Evolutionary conservation across 2,797 vertebrate species (phyloP).

Genomic region (Anableps anableps): DNA sequence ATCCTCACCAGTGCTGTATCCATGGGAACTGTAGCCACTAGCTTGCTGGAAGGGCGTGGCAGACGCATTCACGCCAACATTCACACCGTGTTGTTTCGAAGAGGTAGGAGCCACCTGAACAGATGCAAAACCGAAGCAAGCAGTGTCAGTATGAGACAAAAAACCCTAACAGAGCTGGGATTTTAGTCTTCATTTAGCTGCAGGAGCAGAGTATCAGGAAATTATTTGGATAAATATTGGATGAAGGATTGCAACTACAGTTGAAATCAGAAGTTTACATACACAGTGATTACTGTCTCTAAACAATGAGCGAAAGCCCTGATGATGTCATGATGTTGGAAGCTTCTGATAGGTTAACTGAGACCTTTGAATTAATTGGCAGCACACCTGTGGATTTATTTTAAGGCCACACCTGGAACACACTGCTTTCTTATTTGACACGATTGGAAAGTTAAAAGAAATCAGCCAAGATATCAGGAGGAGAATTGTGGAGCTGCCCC

Average conservation of each 20-base stretch:
- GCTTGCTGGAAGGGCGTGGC: constrained; percentile 96
- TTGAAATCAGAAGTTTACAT: too few species aligned
- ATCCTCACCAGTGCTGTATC: constrained; percentile 94
- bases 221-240: background rate
- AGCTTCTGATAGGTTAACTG: too few species aligned
- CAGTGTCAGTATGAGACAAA: background rate
- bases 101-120: constrained; percentile 96
- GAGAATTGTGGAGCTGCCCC: too few species aligned
- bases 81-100: constrained; percentile 98
- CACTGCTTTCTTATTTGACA: too few species aligned
- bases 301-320: too few species aligned
- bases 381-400: too few species aligned
- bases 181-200: background rate
- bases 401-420: too few species aligned
- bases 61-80: constrained; percentile 94
- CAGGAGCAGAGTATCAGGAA: background rate
- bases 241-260: background rate
- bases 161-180: background rate
- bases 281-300: too few species aligned
- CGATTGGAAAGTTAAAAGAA: too few species aligned
- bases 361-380: too few species aligned
- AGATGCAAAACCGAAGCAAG: background rate
- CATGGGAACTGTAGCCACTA: constrained; percentile 96
- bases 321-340: too few species aligned
- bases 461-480: too few species aligned